Percentiles rank a stretch among this genome's conserved stretches.
Evolutionary conservation across 2,888 invertebrate genomes (phyloP).

Genomic region (Acleris cristana): DNA sequence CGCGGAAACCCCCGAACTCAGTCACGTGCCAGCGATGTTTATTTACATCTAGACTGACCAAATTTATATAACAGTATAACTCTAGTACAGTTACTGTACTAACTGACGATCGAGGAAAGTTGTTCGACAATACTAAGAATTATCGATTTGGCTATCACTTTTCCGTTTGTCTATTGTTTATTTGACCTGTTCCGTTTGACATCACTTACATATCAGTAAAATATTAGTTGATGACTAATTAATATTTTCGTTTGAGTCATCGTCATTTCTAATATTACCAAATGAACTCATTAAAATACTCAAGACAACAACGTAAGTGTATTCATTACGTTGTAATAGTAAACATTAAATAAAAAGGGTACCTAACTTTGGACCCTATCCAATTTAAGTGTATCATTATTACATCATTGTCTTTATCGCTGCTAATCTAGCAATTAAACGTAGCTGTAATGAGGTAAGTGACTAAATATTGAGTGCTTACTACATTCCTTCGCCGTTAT

Average conservation of each 20-base stretch:
- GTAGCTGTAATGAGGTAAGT: not conserved
- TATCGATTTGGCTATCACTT: not conserved
- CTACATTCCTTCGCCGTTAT: no score
- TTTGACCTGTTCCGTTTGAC: not conserved
- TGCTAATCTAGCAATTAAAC: not conserved
- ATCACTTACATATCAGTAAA: not conserved
- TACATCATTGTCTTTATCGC: constrained; percentile 6
- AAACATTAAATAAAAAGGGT: constrained; percentile 1
- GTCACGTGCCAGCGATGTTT: constrained; percentile 57
- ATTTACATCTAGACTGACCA: constrained; percentile 54
- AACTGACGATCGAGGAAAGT: not conserved
- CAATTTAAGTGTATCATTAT: constrained; percentile 5
- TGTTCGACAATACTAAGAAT: not conserved
- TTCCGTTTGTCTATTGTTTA: constrained; percentile 16
- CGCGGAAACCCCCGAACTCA: constrained; percentile 41
- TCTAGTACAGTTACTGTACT: no score
- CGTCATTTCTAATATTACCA: not conserved
- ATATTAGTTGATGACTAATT: not conserved
- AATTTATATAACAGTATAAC: not conserved
- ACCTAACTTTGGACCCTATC: constrained; percentile 7
- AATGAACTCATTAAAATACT: not conserved
- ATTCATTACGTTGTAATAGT: constrained; percentile 8
- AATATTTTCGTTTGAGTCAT: constrained; percentile 3
- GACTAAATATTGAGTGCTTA: not conserved
- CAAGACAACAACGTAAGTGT: not conserved